Evolutionary conservation across 2,113 vertebrate species (phyloP), one percentile per base, ranked within the genome.

Genomic region (Barbus barbus): DNA sequence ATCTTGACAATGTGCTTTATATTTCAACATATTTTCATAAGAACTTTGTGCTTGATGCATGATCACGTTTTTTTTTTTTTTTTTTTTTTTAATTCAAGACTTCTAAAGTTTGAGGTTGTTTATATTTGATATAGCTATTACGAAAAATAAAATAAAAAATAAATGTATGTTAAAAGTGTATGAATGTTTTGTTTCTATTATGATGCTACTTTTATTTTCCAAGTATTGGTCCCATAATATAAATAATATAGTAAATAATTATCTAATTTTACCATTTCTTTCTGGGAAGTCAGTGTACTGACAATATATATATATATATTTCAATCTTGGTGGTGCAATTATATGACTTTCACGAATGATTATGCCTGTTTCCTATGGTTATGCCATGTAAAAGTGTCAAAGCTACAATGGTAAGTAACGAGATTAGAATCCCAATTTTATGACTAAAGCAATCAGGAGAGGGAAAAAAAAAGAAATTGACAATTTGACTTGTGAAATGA

Each of bases 1-100:
- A 91, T 92, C 61, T 8, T 48, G 9, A 81, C 3, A 9, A 51
- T 67, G 86, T 83, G 89, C 90, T 36, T 51, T 13, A 26, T 48
- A 28, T 76, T 56, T 78, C 12, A 0, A 56, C 11, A 58, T 58
- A 58, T 51, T 51, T 75, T 31, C 16, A 8, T 28, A 28, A 75
- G 8, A 69, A 22, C 65, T 36, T 65, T 65, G 26, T 38, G 33
- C 65, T 38, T 38, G 20, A 69, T 69, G 9, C 65, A 69, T 22
- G 65, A 69, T 69, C 7, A 63, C 1, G 0, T 7, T 69, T 67
- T 31, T 1, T 31, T 7, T 48, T 48, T 48, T 4, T 48, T 48
- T 3, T 14, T 46, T 14, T 4, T 14, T 48, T 48, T n/a, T n/a
- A n/a, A 48, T 61, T 13, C 0, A 0, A 65, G 26, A 28, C 11